Percentiles rank a stretch among this genome's conserved stretches.
phyloP scores from a whole-genome alignment of 2,113 vertebrate species.

The Electrona antarctica region DNA sequence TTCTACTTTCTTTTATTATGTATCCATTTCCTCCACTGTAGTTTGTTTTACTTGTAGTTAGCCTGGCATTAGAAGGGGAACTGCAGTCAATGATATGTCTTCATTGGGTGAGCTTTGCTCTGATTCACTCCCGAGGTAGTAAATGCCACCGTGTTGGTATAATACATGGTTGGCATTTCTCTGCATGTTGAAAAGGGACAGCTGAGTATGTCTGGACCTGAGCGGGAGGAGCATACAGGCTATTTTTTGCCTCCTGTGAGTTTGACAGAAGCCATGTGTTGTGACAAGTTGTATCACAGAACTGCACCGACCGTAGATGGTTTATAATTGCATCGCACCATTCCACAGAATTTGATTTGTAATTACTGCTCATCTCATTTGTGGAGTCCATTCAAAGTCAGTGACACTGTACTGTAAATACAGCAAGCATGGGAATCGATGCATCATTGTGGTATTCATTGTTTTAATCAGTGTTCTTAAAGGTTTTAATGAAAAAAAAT shows the following conservation, averaged over 20 bases:
- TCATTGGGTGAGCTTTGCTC: background rate
- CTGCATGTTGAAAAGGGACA: constrained; percentile 47
- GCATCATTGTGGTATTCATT: background rate
- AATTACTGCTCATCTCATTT: no score
- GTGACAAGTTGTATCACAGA: constrained; percentile 38
- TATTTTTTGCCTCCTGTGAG: constrained; percentile 63
- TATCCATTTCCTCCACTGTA: background rate
- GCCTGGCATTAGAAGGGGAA: constrained; percentile 16
- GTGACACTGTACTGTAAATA: no score
- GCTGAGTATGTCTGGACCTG: constrained; percentile 62
- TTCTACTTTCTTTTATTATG: background rate
- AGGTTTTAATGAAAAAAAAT: background rate
- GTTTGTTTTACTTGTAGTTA: background rate
- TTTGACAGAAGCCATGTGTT: constrained; percentile 53
- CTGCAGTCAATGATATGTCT: constrained; percentile 5
- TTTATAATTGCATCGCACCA: constrained; percentile 2
- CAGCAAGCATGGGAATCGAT: no score
- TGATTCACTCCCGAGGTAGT: constrained; percentile 45
- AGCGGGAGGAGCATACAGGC: constrained; percentile 39
- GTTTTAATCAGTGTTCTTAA: background rate
- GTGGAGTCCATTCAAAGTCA: background rate
- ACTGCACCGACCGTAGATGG: constrained; percentile 20
- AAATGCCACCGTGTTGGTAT: constrained; percentile 43
- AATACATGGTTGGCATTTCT: constrained; percentile 33
- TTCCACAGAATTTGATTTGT: background rate